These are phyloP conservation scores for Madoqua kirkii DNA, from an alignment of 2,113 vertebrate species.

Conservation along the genomic window DNA sequence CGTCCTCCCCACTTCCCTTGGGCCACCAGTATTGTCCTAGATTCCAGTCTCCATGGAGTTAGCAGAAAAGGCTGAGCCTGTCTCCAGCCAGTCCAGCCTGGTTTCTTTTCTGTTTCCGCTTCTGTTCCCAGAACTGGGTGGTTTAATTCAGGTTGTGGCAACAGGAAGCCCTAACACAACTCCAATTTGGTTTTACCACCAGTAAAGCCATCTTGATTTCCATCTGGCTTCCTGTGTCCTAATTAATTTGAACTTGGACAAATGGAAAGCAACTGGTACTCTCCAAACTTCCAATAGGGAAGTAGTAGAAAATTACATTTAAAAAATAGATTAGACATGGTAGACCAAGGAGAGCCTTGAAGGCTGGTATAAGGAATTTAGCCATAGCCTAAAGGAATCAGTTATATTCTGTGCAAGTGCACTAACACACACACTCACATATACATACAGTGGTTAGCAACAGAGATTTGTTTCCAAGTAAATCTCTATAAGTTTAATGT, in stretches of 20 bases:
- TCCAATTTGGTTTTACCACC: not conserved
- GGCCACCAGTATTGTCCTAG: not conserved
- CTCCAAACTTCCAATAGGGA: not conserved
- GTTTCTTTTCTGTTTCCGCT: not conserved
- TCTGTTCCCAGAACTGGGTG: not conserved
- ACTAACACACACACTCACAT: not conserved
- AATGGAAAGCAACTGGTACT: not conserved
- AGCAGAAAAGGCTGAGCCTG: not conserved
- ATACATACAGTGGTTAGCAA: not conserved
- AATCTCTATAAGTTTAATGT: slow-evolving; percentile 26
- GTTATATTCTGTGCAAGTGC: not conserved
- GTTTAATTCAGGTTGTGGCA: not conserved
- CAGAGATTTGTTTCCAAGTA: slow-evolving; percentile 24
- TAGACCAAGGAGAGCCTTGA: not conserved
- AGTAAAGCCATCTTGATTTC: not conserved
- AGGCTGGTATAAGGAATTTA: not conserved
- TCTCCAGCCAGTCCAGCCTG: not conserved
- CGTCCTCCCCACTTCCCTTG: not conserved
- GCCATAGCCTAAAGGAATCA: not conserved
- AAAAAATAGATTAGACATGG: not conserved
- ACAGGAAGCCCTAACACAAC: not conserved
- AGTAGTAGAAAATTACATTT: slow-evolving; percentile 5
- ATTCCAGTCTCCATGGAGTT: not conserved
- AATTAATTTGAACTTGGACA: not conserved
- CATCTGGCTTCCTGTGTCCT: not conserved